Base-by-base conservation (phyloP, 2,797 vertebrate genomes). In the Chloroceryle inda region DNA sequence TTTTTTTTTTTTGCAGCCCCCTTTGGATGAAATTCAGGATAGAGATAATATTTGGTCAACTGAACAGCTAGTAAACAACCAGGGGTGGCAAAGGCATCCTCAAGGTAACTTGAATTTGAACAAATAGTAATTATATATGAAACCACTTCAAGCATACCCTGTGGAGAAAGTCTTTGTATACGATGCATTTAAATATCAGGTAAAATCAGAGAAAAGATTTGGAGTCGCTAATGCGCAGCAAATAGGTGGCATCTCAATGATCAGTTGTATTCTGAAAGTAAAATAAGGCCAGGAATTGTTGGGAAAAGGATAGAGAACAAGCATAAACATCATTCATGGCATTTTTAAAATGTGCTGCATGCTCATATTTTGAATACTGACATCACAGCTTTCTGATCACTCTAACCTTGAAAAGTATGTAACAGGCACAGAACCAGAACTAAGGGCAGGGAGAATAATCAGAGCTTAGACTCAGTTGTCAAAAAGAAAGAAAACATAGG, bases 361-460 rank as follows among this genome's bases (percentile, higher is more conserved):
- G 15, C 6, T 37, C 5, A 0, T 33, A 18, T 15, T 23, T 35
- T 23, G 3, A 53, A 50, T 31, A 38, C 6, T 6, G 10, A 52
- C 42, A 23, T 42, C 27, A 6, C 2, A 8, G 7, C 49, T 50
- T 86, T 33, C 37, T 84, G 37, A 53, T 27, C 10, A 27, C 17
- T 49, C 9, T 62, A 16, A 16, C 13, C n/a, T 47, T 66, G 19
- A 63, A 47, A 89, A 38, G 5, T 3, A 29, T 0, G 0, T 8
- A 23, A 71, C 12, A 49, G 4, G 17, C 10, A 31, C 8, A 47
- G 45, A 49, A 1, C 0, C 1, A 16, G 24, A 79, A 37, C n/a
- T 26, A 85, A 47, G 3, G 11, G 6, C 21, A 64, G n/a, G 3
- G 5, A 37, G 4, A 11, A 63, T 20, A 76, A 83, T 11, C n/a